Percentiles rank a stretch among this genome's conserved stretches.
phyloP scores from a whole-genome alignment of 2,888 invertebrate species.

The Thera britannica region DNA sequence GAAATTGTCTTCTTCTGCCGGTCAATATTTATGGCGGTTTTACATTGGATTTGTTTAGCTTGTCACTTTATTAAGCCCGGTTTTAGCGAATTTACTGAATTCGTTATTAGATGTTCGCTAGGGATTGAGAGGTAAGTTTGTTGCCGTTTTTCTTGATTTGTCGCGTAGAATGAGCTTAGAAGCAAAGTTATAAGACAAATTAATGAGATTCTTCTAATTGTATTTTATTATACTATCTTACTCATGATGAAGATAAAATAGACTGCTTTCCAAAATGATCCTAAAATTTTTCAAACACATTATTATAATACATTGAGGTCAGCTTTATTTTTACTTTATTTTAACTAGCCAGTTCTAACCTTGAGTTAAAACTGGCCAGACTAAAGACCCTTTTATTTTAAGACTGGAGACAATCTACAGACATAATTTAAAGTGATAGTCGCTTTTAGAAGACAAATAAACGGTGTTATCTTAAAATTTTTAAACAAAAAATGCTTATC shows the following conservation, averaged over 20 bases:
- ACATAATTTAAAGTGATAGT: not conserved
- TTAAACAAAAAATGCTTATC: conserved; percentile 2
- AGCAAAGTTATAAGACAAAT: not conserved
- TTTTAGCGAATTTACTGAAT: conserved; percentile 15
- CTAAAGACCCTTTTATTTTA: not conserved
- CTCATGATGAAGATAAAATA: no score
- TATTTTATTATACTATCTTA: not conserved
- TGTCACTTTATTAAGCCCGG: conserved; percentile 25
- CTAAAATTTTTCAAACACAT: no score
- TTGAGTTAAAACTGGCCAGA: no score
- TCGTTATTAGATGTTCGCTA: conserved; percentile 7
- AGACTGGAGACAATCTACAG: not conserved
- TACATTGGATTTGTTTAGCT: conserved; percentile 33
- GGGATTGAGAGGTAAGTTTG: not conserved
- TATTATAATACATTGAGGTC: no score
- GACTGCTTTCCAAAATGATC: no score
- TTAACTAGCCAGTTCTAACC: no score
- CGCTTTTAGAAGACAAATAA: conserved; percentile 9
- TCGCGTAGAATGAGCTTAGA: not conserved
- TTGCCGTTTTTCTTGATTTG: not conserved
- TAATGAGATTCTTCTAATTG: not conserved
- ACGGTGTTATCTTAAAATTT: conserved; percentile 10
- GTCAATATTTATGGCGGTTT: conserved; percentile 42
- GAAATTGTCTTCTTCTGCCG: conserved; percentile 39
- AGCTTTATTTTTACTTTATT: no score